Evolutionary conservation across 2,113 vertebrate genomes (phyloP), one percentile per base, ranked within the genome.

Genomic region (Alouatta palliata): DNA sequence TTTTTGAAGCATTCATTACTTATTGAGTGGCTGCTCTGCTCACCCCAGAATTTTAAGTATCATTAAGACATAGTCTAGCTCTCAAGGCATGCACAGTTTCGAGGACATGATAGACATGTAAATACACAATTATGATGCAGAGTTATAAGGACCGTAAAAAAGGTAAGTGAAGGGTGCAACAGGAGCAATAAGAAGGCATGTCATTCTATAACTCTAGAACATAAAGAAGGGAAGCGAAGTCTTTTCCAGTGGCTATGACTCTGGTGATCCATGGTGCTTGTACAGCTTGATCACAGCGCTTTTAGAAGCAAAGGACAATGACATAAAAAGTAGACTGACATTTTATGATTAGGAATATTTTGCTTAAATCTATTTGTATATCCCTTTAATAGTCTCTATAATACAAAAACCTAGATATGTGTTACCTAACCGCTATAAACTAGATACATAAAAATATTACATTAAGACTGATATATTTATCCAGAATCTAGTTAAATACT

Each of bases 1-100:
- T 21, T 91, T 95, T 79, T 88, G 80, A 97, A 79, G 73, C 73
- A 68, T 64, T 95, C 80, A 94, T 97, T 91, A 96, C 88, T 94
- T 91, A 88, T 40, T 6, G 61, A 97, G 83, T 79, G 43, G 45
- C 45, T 95, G 47, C 61, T 91, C 43, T 92, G 80, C 87, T 91
- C 68, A 93, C 6, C 23, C 43, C 21, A 66, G 97, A 97, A 61
- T 90, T 93, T 35, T 86, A 75, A 94, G 73, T 91, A 79, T 68
- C 79, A 87, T 96, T 95, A 96, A 95, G 86, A 91, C 40, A 49
- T 12, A 66, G 49, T 71, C 19, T 9, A 82, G 45, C 58, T 95
- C 80, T 92, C 81, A 61, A 73, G 25, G 85, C 75, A 92, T 0
- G 3, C 54, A 87, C 87, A 90, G 47, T 81, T 61, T 88, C 86